Evolutionary conservation across 1,140 invertebrate genomes (phyloP), one percentile per base, ranked within the genome.

Genomic region (Bombus waltoni): DNA sequence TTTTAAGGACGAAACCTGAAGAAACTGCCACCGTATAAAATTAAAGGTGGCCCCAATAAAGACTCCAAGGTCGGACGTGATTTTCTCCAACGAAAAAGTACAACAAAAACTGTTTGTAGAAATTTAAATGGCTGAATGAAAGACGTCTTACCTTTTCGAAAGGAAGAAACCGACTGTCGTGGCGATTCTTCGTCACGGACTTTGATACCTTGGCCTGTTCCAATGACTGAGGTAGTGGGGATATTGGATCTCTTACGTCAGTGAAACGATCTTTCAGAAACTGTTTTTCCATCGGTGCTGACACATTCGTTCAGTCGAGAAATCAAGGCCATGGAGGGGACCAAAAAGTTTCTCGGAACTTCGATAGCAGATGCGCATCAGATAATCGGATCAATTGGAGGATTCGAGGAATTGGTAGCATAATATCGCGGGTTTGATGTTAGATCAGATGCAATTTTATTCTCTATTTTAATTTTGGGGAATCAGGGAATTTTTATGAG

Each of bases 131-230:
- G 9, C 3, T 22, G 1, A 53, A 53, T 44, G 18, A n/a, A 32
- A 73, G 13, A 13, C 59, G 32, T 86, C 92, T 93, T 93, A 94
- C 94, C 93, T 93, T 87, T 80, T 80, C 70, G 87, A 78, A 87
- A 70, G 89, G 90, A 90, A 87, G 87, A 91, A 89, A 71, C 87
- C 73, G 76, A 94, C 93, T 94, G 91, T 85, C 84, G 89, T 81
- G 42, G 10, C 82, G 83, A 87, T 76, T 81, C 82, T 86, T 88
- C 79, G 73, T 22, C 82, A 77, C 85, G 70, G 90, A 93, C 91
- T 94, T 92, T 92, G 89, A 92, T 92, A 89, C 88, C 79, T 92
- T 88, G 87, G 81, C 83, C 78, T 71, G 75, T 86, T 86, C 82
- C 73, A 28, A 71, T 25, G 57, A 10, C 71, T 1, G 22, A 15